These are phyloP conservation scores for Delphinapterus leucas DNA, from an alignment of 2,113 vertebrate species.

Conservation along the genomic window DNA sequence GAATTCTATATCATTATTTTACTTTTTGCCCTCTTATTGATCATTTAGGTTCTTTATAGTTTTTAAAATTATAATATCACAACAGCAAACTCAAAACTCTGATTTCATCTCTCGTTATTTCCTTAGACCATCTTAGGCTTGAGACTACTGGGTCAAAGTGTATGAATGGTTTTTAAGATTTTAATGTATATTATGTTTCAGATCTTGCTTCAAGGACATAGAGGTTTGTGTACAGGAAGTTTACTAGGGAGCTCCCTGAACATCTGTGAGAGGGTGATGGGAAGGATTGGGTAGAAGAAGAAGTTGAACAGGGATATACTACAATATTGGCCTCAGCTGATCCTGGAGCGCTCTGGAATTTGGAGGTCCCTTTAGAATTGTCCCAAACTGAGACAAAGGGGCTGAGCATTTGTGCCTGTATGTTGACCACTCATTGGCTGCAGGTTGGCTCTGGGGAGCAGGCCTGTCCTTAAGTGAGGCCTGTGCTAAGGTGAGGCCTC, in stretches of 20 bases:
- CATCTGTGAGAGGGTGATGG: neutral
- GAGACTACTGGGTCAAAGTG: neutral
- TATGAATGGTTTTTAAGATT: neutral
- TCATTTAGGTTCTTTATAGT: neutral
- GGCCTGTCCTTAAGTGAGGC: neutral
- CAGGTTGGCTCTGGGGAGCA: neutral
- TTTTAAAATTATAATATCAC: neutral
- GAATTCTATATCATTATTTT: neutral
- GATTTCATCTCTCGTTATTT: neutral
- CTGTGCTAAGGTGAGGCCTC: neutral
- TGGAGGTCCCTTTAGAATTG: neutral
- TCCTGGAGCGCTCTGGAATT: neutral
- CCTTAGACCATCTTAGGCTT: neutral
- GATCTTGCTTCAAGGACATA: neutral
- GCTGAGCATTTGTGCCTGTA: neutral
- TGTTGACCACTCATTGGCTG: neutral
- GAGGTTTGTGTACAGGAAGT: neutral
- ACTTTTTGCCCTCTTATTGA: neutral
- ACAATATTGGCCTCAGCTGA: neutral
- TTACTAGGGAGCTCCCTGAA: neutral
- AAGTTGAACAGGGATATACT: neutral
- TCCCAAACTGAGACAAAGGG: neutral
- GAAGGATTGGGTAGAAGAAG: neutral
- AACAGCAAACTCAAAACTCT: neutral
- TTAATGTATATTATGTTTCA: neutral